Base-by-base conservation (phyloP, 2,797 vertebrate species). In the Manis pentadactyla region DNA sequence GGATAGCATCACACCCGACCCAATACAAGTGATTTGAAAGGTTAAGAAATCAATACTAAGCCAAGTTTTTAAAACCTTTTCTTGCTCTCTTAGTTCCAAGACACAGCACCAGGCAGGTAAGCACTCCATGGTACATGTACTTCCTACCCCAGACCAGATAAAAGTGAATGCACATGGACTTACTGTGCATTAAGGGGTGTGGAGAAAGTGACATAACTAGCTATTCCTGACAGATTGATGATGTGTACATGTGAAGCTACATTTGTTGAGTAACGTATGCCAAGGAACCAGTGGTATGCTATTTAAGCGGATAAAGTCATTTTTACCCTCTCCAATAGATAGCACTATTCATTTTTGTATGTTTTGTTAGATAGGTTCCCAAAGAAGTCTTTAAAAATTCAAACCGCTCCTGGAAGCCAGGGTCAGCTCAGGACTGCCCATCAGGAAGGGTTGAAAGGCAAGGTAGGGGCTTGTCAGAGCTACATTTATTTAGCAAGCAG, bases 211-310 rank as follows among this genome's bases (percentile, higher is more conserved):
- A 90, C 68, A 88, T 37, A 87, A 90, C 42, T 61, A 68, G 77
- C 19, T 82, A 46, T n/a, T 85, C 85, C 29, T 87, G 95, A 86
- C 57, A 85, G 77, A 89, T 17, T 94, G 77, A 88, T 83, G 79
- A 87, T 42, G 87, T 57, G 27, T 55, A 92, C 11, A 71, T 88
- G 59, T 84, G 79, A 84, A 96, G 93, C 46, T 87, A 87, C 17
- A 89, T 82, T 69, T 93, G 66, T 89, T 42, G 64, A 93, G 61
- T 86, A 96, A 89, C 74, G 94, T 69, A 87, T 39, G 59, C 74
- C 77, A 83, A 78, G 49, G 51, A 94, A 83, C 71, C 12, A 91
- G n/a, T 53, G 49, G 59, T 78, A 91, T 77, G 90, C 59, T 79
- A 73, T 88, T 94, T 87, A 93, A 93, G 84, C 1, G 7, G 31